These are phyloP conservation scores for Pseudoatta argentina DNA, from an alignment of 1,140 invertebrate species.

Conservation along the genomic window DNA sequence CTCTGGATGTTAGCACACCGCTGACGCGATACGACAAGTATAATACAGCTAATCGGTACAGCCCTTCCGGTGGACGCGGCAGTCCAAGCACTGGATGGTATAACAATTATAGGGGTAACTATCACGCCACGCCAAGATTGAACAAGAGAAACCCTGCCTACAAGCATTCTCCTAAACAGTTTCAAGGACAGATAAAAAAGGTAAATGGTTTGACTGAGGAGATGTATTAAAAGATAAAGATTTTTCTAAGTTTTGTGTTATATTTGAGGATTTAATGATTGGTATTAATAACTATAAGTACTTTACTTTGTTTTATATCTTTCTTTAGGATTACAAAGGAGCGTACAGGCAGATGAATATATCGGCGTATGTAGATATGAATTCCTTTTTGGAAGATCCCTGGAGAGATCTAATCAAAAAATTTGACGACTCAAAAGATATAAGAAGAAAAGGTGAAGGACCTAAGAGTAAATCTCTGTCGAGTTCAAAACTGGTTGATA, in stretches of 20 bases:
- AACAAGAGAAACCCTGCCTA: constrained; percentile 66
- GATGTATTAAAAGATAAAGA: neutral
- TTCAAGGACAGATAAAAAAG: constrained; percentile 59
- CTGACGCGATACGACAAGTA: constrained; percentile 44
- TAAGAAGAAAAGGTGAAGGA: constrained; percentile 8
- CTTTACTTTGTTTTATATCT: neutral
- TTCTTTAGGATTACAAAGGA: constrained; percentile 65
- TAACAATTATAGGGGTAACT: constrained; percentile 60
- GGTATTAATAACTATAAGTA: neutral
- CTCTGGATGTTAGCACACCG: constrained; percentile 72
- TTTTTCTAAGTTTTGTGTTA: neutral
- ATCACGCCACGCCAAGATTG: constrained; percentile 53
- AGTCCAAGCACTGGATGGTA: constrained; percentile 61
- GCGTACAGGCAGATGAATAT: constrained; percentile 62
- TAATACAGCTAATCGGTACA: constrained; percentile 45
- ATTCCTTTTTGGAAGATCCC: constrained; percentile 78
- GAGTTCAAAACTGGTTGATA: neutral
- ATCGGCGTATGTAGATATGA: constrained; percentile 72
- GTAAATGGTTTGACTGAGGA: constrained; percentile 20
- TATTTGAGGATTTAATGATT: neutral
- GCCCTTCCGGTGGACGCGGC: constrained; percentile 33
- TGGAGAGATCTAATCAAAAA: constrained; percentile 74
- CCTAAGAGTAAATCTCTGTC: neutral
- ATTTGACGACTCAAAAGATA: constrained; percentile 29
- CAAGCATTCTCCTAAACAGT: constrained; percentile 58